phyloP scores from a whole-genome alignment of 2,797 vertebrate genomes.

The Poeciliopsis paucimaculata region DNA sequence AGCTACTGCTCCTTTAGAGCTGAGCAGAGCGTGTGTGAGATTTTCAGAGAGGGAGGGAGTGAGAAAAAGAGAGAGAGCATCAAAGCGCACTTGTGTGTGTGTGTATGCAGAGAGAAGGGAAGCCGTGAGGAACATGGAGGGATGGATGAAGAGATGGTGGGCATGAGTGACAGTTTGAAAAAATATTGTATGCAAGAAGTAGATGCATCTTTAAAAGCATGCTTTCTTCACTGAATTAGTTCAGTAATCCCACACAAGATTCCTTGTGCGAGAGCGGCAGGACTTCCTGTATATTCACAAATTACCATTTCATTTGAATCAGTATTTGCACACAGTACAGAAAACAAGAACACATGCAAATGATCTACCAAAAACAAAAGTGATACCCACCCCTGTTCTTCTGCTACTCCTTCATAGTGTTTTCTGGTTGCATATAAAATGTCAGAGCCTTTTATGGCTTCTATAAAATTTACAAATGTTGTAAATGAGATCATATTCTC shows the following conservation, averaged over 20 bases:
- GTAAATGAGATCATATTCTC: background rate
- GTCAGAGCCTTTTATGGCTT: background rate
- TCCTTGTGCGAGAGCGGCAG: slow-evolving; percentile 9
- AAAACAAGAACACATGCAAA: background rate
- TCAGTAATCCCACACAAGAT: slow-evolving; percentile 35
- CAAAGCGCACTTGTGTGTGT: background rate
- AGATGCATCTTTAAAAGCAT: slow-evolving; percentile 32
- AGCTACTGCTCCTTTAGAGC: slow-evolving; percentile 79
- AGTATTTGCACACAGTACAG: slow-evolving; percentile 17
- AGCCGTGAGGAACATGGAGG: slow-evolving; percentile 27
- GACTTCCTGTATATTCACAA: slow-evolving; percentile 10
- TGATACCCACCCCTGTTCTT: background rate
- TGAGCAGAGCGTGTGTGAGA: slow-evolving; percentile 72
- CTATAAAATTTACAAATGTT: too few relatives aligned
- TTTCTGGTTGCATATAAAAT: background rate
- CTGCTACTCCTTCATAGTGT: background rate
- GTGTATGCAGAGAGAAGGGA: slow-evolving; percentile 25
- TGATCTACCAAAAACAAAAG: too few relatives aligned
- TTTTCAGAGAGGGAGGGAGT: slow-evolving; percentile 29
- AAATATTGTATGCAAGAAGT: slow-evolving; percentile 37
- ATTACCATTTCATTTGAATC: slow-evolving; percentile 22
- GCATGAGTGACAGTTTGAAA: slow-evolving; percentile 30
- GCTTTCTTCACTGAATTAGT: slow-evolving; percentile 12
- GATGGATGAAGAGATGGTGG: slow-evolving; percentile 28
- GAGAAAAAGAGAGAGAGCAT: slow-evolving; percentile 18